Base-by-base conservation (phyloP, 2,888 invertebrate species). In the Sericinus montela region DNA sequence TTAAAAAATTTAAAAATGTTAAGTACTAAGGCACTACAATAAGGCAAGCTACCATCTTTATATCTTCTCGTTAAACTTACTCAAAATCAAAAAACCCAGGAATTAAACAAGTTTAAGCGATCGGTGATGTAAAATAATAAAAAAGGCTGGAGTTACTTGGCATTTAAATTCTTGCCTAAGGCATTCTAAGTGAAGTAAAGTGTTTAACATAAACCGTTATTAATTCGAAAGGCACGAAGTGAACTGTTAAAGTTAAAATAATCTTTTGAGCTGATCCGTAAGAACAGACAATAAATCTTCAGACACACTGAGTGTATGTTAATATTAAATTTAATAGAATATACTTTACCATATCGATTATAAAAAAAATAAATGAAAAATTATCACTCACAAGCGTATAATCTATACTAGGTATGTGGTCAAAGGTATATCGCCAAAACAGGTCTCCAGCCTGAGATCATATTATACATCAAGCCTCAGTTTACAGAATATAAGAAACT, bases 171-270 rank as follows among this genome's bases (percentile, higher is more conserved):
- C 32, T 41, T 19, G 46, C 40, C 32, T 19, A 28, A 41, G 46
- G 46, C 46, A 14, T 10, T 16, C 11, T 34, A 41, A 40, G 29
- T 8, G 32, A 32, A 11, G 32, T 32, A 11, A 32, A 32, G 13
- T 32, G 16, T 51, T 45, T 45, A 35, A 45, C 50, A 41, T 41
- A 30, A 50, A 41, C 23, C 23, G 39, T 30, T 41, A 50, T 50
- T 45, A 50, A 45, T 45, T 45, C 50, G 36, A 40, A 39, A 37
- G 30, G 37, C 37, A 32, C 45, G 50, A 50, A 41, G 50, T 50
- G 41, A 50, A 41, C 41, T 50, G 50, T 45, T 50, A 45, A 50
- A 41, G 45, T 45, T 50, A 45, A 41, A 50, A 50, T 32, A 45
- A 49, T 49, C 44, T 45, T 39, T 35, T 39, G 34, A 49, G 49